Evolutionary conservation across 35 echinoderm and acorn worm species (phyloP).

Genomic region (Ophioderma brevispina): DNA sequence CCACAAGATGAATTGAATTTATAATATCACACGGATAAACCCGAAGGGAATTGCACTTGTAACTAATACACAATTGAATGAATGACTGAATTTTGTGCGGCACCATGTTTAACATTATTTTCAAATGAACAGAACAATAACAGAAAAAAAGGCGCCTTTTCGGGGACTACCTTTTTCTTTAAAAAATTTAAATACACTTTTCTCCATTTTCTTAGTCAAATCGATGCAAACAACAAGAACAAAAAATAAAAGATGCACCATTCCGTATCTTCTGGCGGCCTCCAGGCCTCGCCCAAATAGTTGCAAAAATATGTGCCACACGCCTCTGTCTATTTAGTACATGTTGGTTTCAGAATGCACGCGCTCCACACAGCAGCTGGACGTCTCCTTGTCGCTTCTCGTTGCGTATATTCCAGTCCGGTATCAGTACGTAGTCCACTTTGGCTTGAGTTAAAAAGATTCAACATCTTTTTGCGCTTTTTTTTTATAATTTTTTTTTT

Average conservation of each 20-base stretch:
- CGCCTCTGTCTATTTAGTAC: background rate
- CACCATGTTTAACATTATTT: background rate
- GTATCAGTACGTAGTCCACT: background rate
- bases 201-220: background rate
- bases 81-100: background rate
- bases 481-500: background rate
- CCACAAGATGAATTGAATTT: background rate
- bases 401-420: background rate
- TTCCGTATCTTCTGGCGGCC: background rate
- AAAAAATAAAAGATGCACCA: constrained; percentile 1
- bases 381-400: background rate
- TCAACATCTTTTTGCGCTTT: background rate
- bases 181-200: background rate
- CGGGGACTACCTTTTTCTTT: background rate
- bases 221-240: background rate
- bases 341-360: background rate
- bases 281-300: background rate
- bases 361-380: background rate
- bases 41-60: background rate
- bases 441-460: background rate
- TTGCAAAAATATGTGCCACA: background rate
- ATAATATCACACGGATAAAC: background rate
- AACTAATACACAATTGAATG: constrained; percentile 11
- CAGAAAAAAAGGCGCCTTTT: background rate
- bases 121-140: background rate